Evolutionary conservation across 2,797 vertebrate species (phyloP).

Genomic region (Choloepus didactylus): DNA sequence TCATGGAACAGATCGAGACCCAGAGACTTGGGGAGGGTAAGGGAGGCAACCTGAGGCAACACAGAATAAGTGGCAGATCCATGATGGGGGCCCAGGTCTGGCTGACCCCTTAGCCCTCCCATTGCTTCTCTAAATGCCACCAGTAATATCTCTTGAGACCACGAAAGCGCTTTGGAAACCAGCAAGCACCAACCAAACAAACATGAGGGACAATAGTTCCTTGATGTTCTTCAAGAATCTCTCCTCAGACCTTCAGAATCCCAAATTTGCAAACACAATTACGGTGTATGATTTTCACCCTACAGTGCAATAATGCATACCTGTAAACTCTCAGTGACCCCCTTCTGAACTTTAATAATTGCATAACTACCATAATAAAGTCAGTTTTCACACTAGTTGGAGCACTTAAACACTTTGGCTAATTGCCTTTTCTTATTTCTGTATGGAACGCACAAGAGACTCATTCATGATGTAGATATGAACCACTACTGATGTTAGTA

Average conservation of each 20-base stretch:
- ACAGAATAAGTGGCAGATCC: constrained; percentile 14
- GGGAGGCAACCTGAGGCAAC: background rate
- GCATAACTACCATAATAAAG: constrained; percentile 61
- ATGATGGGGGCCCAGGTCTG: background rate
- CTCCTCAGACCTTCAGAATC: constrained; percentile 47
- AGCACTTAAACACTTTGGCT: constrained; percentile 43
- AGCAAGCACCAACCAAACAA: background rate
- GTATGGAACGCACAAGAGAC: background rate
- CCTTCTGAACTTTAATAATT: constrained; percentile 60
- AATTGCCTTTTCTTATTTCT: constrained; percentile 73
- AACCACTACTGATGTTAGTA: background rate
- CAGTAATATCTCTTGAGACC: constrained; percentile 6
- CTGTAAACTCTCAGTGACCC: constrained; percentile 48
- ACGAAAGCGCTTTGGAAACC: constrained; percentile 52
- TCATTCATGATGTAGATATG: constrained; percentile 35
- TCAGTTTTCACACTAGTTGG: constrained; percentile 43
- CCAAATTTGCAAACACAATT: constrained; percentile 67
- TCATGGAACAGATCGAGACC: background rate
- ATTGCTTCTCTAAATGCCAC: background rate
- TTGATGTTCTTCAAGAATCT: constrained; percentile 60
- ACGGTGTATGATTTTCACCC: constrained; percentile 69
- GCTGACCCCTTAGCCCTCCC: background rate
- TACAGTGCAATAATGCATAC: constrained; percentile 46
- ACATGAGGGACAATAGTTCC: background rate
- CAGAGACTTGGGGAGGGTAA: background rate